These are phyloP conservation scores for Trichonephila clavata DNA, from an alignment of 1,140 invertebrate species.

Conservation along the genomic window DNA sequence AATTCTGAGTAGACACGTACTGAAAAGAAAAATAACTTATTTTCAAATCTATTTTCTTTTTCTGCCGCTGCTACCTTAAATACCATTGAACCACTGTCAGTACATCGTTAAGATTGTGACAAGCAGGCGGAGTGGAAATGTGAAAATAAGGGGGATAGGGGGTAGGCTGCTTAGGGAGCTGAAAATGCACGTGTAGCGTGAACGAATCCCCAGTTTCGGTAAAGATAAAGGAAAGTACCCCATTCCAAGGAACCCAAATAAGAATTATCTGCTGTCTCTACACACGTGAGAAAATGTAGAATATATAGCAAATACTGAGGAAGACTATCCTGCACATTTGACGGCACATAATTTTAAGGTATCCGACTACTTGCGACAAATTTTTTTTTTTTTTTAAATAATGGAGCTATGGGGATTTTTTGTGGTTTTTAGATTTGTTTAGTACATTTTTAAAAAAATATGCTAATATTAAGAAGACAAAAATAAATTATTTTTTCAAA, in stretches of 20 bases:
- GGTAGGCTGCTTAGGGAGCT: background rate
- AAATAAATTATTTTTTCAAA: too few species aligned
- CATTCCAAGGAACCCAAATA: background rate
- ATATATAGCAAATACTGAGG: background rate
- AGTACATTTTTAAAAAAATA: too few species aligned
- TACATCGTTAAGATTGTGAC: conserved; percentile 54
- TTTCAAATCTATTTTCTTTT: too few species aligned
- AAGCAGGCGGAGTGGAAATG: conserved; percentile 1
- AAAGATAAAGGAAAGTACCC: conserved; percentile 46
- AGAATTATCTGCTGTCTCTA: background rate
- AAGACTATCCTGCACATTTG: background rate
- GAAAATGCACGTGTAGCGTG: conserved; percentile 61
- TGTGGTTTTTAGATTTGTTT: too few species aligned
- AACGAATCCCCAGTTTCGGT: conserved; percentile 33
- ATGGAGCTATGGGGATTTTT: too few species aligned
- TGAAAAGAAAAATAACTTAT: too few species aligned
- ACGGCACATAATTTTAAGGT: background rate
- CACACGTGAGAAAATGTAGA: conserved; percentile 9
- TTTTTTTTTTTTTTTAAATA: too few species aligned
- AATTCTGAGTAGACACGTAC: too few species aligned
- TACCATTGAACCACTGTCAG: conserved; percentile 48
- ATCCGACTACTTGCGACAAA: too few species aligned
- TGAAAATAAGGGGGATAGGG: background rate
- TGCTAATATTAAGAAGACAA: too few species aligned
- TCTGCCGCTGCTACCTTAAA: background rate